Conservation (phyloP, 2,888 invertebrate genomes). For the Sphecodes monilicornis region DNA sequence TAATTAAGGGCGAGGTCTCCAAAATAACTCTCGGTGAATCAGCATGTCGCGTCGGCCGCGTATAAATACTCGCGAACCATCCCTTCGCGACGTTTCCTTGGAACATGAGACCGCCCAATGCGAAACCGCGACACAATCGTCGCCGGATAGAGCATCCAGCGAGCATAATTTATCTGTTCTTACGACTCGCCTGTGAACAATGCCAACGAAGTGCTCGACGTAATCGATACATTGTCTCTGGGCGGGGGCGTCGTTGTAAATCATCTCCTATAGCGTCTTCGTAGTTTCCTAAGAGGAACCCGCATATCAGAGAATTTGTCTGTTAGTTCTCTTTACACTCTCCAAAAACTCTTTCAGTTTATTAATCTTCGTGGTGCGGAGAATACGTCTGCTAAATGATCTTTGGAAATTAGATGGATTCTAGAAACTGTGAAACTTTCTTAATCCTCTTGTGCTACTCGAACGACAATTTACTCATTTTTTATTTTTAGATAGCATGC, state of each 20-base stretch:
- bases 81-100: slow-evolving; percentile 53
- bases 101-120: slow-evolving; percentile 56
- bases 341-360: neutral
- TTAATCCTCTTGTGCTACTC: too few species aligned
- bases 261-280: neutral
- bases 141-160: slow-evolving; percentile 39
- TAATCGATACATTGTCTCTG: slow-evolving; percentile 6
- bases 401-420: too few species aligned
- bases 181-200: slow-evolving; percentile 38
- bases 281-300: neutral
- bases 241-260: neutral
- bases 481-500: too few species aligned
- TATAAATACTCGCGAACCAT: slow-evolving; percentile 73
- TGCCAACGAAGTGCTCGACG: slow-evolving; percentile 14
- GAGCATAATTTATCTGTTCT: slow-evolving; percentile 54
- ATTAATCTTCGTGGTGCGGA: neutral
- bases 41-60: slow-evolving; percentile 60
- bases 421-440: too few species aligned
- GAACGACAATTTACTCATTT: too few species aligned
- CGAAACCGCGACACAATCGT: slow-evolving; percentile 62
- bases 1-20: neutral
- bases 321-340: neutral
- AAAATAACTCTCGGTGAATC: slow-evolving; percentile 64
- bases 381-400: neutral
- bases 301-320: neutral